phyloP scores from a whole-genome alignment of 2,113 vertebrate species.

The Glaucidium brasilianum region DNA sequence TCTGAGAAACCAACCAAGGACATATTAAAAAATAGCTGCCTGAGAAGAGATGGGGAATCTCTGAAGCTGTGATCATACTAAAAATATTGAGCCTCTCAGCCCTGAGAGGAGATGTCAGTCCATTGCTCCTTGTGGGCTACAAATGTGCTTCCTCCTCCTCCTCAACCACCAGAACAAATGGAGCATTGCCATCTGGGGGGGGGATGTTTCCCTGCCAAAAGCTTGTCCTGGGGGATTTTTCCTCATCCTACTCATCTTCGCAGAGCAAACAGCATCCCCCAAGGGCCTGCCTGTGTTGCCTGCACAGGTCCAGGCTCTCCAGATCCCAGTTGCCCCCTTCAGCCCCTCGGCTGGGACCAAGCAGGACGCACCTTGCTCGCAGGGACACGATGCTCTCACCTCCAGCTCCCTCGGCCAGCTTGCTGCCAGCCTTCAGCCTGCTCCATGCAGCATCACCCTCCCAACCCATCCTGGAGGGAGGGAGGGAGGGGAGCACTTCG shows the following conservation, averaged over 20 bases:
- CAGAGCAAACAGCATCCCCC: neutral
- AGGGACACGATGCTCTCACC: rapidly evolving
- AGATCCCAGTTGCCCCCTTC: neutral
- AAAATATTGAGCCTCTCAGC: neutral
- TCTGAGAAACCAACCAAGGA: neutral
- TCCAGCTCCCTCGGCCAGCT: neutral
- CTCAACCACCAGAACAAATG: rapidly evolving
- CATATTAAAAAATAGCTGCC: neutral
- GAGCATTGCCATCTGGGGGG: rapidly evolving
- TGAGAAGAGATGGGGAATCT: neutral
- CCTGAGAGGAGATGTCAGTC: neutral
- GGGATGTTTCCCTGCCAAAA: neutral
- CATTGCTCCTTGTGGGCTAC: neutral
- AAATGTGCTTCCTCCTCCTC: neutral
- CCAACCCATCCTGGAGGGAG: neutral
- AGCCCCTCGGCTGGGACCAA: neutral
- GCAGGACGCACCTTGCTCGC: too few relatives aligned
- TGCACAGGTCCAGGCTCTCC: neutral
- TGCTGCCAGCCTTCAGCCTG: neutral
- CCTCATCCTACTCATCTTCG: rapidly evolving
- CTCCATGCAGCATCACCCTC: neutral
- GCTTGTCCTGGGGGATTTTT: rapidly evolving
- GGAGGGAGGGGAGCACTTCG: neutral
- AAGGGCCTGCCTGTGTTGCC: neutral
- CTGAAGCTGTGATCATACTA: neutral